Evolutionary conservation across 2,888 invertebrate genomes (phyloP), one percentile per base, ranked within the genome.

Genomic region (Stenchaetothrips biformis): DNA sequence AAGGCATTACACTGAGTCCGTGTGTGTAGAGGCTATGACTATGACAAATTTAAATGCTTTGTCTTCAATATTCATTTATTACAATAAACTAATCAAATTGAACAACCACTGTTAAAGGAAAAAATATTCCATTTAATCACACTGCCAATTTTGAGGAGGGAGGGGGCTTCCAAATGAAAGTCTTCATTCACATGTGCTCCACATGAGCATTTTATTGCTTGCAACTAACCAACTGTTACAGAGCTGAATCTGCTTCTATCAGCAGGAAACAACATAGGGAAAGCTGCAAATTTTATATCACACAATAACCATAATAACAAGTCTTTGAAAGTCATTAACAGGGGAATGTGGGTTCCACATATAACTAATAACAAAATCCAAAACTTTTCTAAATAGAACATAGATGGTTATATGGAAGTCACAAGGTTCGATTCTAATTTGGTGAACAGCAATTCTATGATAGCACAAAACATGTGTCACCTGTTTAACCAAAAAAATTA

Each of bases 251-350:
- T 74, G 67, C 67, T 25, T 74, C 67, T 74, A 74, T 25, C 67
- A 74, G 67, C 67, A 74, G 67, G 9, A 25, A 11, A 74, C 25
- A 74, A 74, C 67, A 21, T 25, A 74, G 67, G 67, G 67, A 74
- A 59, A 74, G 67, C 67, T 74, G 67, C 67, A 74, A 74, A 74
- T 74, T 74, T 74, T 74, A 74, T 74, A 74, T 74, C 67, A 74
- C 67, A 74, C 67, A 74, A 74, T 74, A 74, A 74, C 25, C 67
- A 13, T 59, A 74, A 74, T 74, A 74, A 74, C 67, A 74, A 74
- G 67, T 74, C 67, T 74, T 74, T 25, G 11, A 21, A 74, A 74
- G 67, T 74, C 67, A 74, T 74, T 74, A 21, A 21, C 67, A 74
- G 21, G 67, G 67, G 67, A 74, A 74, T 74, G 67, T 74, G 67